Evolutionary conservation across 2,888 invertebrate genomes (phyloP).

Genomic region (Cheiracanthium punctorium): DNA sequence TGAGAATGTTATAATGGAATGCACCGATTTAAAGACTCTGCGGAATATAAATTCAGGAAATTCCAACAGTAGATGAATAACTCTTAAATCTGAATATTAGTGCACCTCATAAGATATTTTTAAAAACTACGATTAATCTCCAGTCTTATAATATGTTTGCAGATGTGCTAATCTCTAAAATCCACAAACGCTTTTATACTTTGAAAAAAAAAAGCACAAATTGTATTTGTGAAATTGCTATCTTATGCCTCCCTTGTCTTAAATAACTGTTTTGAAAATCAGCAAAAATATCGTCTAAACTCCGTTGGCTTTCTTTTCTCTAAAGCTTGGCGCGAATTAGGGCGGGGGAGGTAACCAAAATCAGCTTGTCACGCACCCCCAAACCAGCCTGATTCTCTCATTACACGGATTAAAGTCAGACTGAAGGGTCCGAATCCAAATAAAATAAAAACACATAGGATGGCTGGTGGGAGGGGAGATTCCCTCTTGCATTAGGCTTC

Average conservation of each 20-base stretch:
- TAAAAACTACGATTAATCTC: too few species aligned
- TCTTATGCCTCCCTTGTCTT: not conserved
- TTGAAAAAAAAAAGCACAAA: too few species aligned
- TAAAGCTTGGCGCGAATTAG: not conserved
- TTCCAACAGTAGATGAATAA: too few species aligned
- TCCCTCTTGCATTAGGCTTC: slow-evolving; percentile 31
- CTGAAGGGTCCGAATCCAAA: slow-evolving; percentile 57
- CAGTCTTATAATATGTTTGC: too few species aligned
- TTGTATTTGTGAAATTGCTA: too few species aligned
- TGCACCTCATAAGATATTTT: too few species aligned
- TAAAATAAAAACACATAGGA: slow-evolving; percentile 60
- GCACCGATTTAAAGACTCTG: too few species aligned
- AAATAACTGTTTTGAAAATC: not conserved
- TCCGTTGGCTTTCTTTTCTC: not conserved
- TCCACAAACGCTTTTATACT: too few species aligned
- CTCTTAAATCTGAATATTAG: too few species aligned
- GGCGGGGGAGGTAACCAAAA: slow-evolving; percentile 41
- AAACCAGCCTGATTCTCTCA: slow-evolving; percentile 65
- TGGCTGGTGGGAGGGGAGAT: slow-evolving; percentile 12
- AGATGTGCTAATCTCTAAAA: too few species aligned
- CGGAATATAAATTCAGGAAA: too few species aligned
- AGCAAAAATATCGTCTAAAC: not conserved
- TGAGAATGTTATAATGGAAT: too few species aligned
- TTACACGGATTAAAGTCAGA: slow-evolving; percentile 68
- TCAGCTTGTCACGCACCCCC: slow-evolving; percentile 68